Base-by-base conservation (phyloP, 2,888 invertebrate species). In the Aradus depressus region DNA sequence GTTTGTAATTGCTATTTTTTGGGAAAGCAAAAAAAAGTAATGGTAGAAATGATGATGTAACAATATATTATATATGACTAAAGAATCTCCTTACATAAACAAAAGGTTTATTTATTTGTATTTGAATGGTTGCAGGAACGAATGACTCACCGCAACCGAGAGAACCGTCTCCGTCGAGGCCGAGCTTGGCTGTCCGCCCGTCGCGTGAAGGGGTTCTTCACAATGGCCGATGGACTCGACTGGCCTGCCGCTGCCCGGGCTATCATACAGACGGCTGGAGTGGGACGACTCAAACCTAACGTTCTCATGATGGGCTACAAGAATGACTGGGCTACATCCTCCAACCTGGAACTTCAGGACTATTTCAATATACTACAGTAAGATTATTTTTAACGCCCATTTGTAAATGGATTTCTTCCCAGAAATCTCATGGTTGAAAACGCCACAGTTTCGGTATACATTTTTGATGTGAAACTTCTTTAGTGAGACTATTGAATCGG, bases 321-420 rank as follows among this genome's bases (percentile, higher is more conserved):
- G 67, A 76, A 80, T 54, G 84, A 96, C 68, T 98, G 97, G 97
- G 78, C 80, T 62, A 79, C 76, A 4, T 85, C 89, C 63, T 76
- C 80, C 2, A 75, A 75, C 18, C 75, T 79, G 45, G 84, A 87
- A 57, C 71, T 93, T 35, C 76, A 80, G 45, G 85, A 89, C 65
- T 98, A 98, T 70, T 93, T 97, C 63, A 90, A 90, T 66, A 79
- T 92, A 28, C 84, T 97, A 74, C 95, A 96, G 89, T 97, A 72
- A 80, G 89, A 12, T 28, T 12, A 10, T 37, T 31, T 19, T 45
- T n/a, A n/a, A n/a, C n/a, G n/a, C n/a, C n/a, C n/a, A n/a, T n/a
- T n/a, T n/a, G n/a, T n/a, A n/a, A n/a, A n/a, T n/a, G n/a, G n/a
- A n/a, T n/a, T n/a, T n/a, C n/a, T n/a, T n/a, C n/a, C n/a, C n/a